Percentiles rank a stretch among this genome's conserved stretches.
phyloP scores from a whole-genome alignment of 2,888 invertebrate species.

The Ichneumoninae sp. region DNA sequence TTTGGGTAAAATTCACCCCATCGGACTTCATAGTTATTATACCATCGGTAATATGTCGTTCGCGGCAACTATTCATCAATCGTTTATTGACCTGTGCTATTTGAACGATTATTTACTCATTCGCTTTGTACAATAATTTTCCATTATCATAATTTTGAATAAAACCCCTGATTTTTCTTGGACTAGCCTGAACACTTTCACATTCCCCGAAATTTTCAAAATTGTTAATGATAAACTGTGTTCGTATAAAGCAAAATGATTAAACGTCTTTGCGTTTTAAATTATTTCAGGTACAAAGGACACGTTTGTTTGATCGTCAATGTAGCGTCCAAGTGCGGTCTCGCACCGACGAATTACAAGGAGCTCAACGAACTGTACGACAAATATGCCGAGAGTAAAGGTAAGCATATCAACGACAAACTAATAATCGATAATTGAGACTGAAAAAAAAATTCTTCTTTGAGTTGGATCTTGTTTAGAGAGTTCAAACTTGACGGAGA shows the following conservation, averaged over 20 bases:
- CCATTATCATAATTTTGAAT: not conserved
- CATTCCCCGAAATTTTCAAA: not conserved
- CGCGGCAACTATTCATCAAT: too few relatives aligned
- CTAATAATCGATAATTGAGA: not conserved
- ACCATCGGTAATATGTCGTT: too few relatives aligned
- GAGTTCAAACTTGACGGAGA: too few relatives aligned
- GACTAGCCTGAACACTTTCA: not conserved
- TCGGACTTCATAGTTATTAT: too few relatives aligned
- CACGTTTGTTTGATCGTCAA: conserved; percentile 94
- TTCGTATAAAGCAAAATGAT: not conserved
- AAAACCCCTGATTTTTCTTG: too few relatives aligned
- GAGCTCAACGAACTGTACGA: conserved; percentile 92
- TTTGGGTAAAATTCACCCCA: too few relatives aligned
- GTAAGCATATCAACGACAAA: conserved; percentile 66
- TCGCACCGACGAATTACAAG: conserved; percentile 93
- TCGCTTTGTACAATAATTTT: not conserved
- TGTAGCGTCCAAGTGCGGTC: conserved; percentile 95
- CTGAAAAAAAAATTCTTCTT: too few relatives aligned
- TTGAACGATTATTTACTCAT: not conserved
- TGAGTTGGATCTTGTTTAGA: too few relatives aligned
- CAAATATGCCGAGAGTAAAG: conserved; percentile 89
- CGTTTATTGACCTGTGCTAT: too few relatives aligned
- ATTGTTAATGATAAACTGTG: too few relatives aligned
- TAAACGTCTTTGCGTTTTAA: not conserved
- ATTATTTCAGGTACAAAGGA: conserved; percentile 87